Evolutionary conservation across 2,888 invertebrate genomes (phyloP), one percentile per base, ranked within the genome.

Genomic region (Pyrochroa serraticornis): DNA sequence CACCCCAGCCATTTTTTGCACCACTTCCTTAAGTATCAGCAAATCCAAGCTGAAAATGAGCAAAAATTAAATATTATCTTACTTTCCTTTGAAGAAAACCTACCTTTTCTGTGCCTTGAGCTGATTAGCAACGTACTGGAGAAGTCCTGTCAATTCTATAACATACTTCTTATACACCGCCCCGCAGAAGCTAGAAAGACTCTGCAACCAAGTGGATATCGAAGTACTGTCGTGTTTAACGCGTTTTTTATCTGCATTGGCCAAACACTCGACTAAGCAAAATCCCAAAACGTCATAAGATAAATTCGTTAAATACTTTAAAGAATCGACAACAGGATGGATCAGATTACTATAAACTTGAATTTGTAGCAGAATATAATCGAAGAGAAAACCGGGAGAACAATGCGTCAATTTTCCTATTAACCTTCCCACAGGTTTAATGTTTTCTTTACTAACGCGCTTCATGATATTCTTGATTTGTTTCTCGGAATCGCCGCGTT

Each of bases 1-100:
- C 51, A 99, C 95, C 1, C 99, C 99, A 0, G 97, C 95, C 98
- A 99, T 99, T 83, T 97, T 98, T 81, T 97, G 95, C 38, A 99
- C 94, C 66, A 99, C 92, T 82, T 99, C 98, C 77, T 97, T 94
- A 51, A 99, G 82, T 66, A 99, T 91, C 31, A 98, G 82, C 69
- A 96, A 83, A 81, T 97, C 97, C 82, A 90, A 88, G 81, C 93
- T 91, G 77, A 62, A 79, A 79, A 67, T 51, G 57, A 63, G 14
- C 34, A 49, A 48, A 5, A 32, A 10, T 13, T 13, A 47, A 10
- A 6, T 10, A 30, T 44, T 35, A 12, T 37, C 7, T n/a, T 9
- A 41, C 41, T 30, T 44, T 31, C 10, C 10, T 14, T 42, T 1
- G 3, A 22, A 30, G 7, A 32, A n/a, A 14, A 53, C 72, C 68